These are phyloP conservation scores for Catagonus wagneri DNA, from an alignment of 2,113 vertebrate species.

Conservation along the genomic window DNA sequence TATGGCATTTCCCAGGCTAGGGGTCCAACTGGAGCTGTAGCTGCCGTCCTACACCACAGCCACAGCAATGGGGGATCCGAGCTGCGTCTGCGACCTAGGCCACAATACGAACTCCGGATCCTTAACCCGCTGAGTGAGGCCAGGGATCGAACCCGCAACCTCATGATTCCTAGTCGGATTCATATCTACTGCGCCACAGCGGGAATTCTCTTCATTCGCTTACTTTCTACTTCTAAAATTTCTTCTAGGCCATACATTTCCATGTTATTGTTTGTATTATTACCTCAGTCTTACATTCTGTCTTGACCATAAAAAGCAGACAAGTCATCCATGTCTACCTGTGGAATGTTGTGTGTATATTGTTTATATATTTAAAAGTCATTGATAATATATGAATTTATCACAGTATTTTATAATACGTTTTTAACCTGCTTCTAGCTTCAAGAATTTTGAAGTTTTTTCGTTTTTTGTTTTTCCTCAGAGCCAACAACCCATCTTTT, in stretches of 20 bases:
- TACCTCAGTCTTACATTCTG: not conserved
- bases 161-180: too few species aligned
- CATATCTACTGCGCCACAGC: too few species aligned
- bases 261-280: not conserved
- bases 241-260: not conserved
- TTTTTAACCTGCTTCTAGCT: not conserved
- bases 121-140: too few species aligned
- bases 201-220: not conserved
- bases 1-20: too few species aligned
- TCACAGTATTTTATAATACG: not conserved
- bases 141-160: too few species aligned
- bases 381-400: not conserved
- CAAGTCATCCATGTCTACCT: not conserved
- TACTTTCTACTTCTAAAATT: not conserved
- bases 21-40: too few species aligned
- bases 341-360: accelerated
- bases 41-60: too few species aligned
- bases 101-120: too few species aligned
- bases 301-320: not conserved
- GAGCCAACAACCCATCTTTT: slow-evolving; percentile 93
- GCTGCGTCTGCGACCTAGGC: too few species aligned
- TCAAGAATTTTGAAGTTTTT: not conserved
- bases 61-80: too few species aligned
- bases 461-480: slow-evolving; percentile 57
- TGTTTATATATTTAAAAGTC: not conserved